Conservation (phyloP, 2,888 invertebrate genomes). For the Eupithecia tripunctaria region DNA sequence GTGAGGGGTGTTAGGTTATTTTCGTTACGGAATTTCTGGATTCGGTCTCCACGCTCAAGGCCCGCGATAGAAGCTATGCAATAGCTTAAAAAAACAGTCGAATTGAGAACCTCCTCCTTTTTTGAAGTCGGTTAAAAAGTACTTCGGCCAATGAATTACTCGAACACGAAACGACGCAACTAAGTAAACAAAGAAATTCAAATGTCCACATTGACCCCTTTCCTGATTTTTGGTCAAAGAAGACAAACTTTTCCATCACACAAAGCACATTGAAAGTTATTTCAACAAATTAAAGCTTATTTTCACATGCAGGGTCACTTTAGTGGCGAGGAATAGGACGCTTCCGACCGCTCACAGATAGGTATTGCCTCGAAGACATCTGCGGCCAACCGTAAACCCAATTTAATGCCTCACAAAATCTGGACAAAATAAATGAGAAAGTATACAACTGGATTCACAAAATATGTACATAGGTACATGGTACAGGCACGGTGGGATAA, state of each 20-base stretch:
- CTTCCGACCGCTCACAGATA: constrained; percentile 53
- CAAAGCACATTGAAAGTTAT: constrained; percentile 5
- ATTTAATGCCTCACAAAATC: constrained; percentile 77
- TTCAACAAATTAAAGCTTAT: neutral
- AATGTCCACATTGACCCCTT: neutral
- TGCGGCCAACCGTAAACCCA: constrained; percentile 73
- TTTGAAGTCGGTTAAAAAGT: too few species aligned
- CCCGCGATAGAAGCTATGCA: too few species aligned
- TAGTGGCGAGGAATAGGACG: constrained; percentile 34
- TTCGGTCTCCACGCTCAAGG: too few species aligned
- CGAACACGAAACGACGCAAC: neutral
- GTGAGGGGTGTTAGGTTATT: too few species aligned
- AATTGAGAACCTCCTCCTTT: too few species aligned
- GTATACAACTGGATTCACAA: constrained; percentile 42
- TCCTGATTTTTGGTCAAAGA: too few species aligned
- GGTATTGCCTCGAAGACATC: constrained; percentile 71
- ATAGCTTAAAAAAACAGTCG: too few species aligned
- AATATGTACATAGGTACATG: constrained; percentile 31
- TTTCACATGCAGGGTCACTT: constrained; percentile 2
- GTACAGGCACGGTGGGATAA: too few species aligned
- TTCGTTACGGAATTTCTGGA: too few species aligned
- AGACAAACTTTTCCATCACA: neutral
- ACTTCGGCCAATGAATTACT: too few species aligned
- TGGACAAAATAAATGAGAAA: constrained; percentile 69
- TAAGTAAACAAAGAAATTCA: neutral